Evolutionary conservation across 2,113 vertebrate genomes (phyloP).

Genomic region (Lagopus muta): DNA sequence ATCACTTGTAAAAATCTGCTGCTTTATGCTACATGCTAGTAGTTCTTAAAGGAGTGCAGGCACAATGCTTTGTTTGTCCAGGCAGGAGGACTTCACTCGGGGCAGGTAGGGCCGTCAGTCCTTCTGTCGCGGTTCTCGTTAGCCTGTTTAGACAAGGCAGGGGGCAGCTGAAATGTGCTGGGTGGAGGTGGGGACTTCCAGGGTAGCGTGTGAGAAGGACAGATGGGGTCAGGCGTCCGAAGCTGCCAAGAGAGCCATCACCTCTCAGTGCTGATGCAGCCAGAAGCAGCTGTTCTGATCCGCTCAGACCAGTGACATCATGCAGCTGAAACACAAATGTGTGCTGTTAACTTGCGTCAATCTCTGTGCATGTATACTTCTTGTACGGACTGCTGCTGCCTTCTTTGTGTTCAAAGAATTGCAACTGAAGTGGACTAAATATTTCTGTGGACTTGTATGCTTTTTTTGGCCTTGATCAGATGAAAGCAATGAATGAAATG

Average conservation of each 20-base stretch:
- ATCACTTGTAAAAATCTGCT: not conserved
- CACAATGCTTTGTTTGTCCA: accelerated
- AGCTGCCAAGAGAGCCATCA: not conserved
- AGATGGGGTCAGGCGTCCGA: not conserved
- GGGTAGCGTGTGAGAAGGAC: not conserved
- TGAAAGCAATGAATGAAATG: not conserved
- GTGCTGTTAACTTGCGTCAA: not conserved
- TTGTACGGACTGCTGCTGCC: not conserved
- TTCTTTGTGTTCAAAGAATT: not conserved
- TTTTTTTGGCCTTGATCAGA: not conserved
- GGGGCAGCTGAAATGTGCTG: not conserved
- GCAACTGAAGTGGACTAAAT: not conserved
- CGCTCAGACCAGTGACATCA: constrained; percentile 20
- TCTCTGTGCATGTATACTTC: not conserved
- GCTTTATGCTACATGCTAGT: not conserved
- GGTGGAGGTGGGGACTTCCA: not conserved
- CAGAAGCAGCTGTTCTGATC: constrained; percentile 6
- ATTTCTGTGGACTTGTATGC: not conserved
- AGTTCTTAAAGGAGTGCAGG: not conserved
- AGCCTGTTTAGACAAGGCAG: not conserved
- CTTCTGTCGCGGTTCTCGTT: not conserved
- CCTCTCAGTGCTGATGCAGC: not conserved
- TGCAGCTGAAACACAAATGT: not conserved
- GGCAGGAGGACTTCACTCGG: not conserved
- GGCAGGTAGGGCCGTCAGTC: not conserved